phyloP scores from a whole-genome alignment of 2,797 vertebrate species.

The Alcedo quadribrachys region DNA sequence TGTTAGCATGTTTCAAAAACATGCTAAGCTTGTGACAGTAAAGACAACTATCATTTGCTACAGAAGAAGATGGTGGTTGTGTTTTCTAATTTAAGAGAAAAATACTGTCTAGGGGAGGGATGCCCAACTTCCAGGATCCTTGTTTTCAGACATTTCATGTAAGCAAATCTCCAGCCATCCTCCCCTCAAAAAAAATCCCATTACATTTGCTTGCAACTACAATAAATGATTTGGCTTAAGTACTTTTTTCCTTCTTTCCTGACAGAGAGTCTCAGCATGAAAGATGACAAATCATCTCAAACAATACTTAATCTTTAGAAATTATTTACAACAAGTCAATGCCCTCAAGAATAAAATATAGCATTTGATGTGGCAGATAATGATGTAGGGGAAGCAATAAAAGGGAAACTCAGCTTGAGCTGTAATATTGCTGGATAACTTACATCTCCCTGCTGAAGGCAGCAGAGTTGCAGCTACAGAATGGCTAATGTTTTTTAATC shows the following conservation, averaged over 20 bases:
- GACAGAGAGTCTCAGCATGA: constrained; percentile 10
- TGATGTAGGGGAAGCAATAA: constrained; percentile 61
- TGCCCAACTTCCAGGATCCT: neutral
- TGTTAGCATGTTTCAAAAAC: neutral
- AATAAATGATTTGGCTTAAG: neutral
- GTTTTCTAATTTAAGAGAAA: neutral
- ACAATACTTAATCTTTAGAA: constrained; percentile 63
- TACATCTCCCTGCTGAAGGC: constrained; percentile 69
- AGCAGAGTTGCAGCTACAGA: constrained; percentile 54
- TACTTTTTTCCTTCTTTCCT: neutral
- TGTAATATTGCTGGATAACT: constrained; percentile 57
- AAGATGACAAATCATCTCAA: constrained; percentile 56
- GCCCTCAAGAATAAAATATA: constrained; percentile 63
- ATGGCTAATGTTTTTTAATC: constrained; percentile 80
- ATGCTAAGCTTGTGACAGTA: neutral
- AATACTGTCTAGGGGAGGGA: neutral
- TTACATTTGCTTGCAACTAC: neutral
- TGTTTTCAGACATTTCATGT: neutral
- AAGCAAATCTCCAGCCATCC: neutral
- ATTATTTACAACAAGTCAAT: constrained; percentile 68
- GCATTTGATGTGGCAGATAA: constrained; percentile 37
- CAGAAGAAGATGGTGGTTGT: neutral
- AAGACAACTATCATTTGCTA: neutral
- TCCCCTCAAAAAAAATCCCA: neutral
- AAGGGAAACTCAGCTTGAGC: constrained; percentile 69